These are phyloP conservation scores for Podarcis raffonei DNA, from an alignment of 2,113 vertebrate genomes.

Conservation along the genomic window DNA sequence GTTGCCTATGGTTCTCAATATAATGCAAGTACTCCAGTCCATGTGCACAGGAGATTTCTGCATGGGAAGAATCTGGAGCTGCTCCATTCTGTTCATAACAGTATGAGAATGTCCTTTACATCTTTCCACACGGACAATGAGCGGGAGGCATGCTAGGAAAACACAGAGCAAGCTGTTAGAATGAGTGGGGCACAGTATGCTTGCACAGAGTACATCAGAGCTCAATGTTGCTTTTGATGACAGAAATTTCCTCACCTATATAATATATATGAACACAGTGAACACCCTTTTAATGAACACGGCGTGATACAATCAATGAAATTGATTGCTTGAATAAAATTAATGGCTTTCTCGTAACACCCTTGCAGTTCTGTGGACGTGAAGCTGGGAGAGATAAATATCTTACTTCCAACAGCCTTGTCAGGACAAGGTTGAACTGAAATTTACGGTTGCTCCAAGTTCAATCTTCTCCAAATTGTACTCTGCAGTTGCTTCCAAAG, in stretches of 20 bases:
- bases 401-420: background rate
- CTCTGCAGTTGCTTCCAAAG: background rate
- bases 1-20: background rate
- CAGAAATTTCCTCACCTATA: background rate
- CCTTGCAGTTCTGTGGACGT: background rate
- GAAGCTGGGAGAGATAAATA: background rate
- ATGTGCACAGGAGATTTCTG: no score
- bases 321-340: background rate
- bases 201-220: background rate
- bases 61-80: no score
- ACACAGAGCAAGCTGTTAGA: no score
- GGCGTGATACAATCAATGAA: background rate
- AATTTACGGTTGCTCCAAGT: background rate
- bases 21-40: background rate
- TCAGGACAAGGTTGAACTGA: background rate
- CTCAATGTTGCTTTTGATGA: fast-evolving
- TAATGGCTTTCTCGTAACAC: background rate
- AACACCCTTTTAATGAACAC: background rate
- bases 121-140: no score
- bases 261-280: background rate
- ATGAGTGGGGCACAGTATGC: background rate
- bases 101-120: no score
- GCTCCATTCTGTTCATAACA: no score
- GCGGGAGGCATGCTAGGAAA: no score
- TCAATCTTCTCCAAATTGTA: background rate